These are phyloP conservation scores for Caenorhabditis remanei DNA, from an alignment of 1,140 invertebrate genomes.

Conservation along the genomic window DNA sequence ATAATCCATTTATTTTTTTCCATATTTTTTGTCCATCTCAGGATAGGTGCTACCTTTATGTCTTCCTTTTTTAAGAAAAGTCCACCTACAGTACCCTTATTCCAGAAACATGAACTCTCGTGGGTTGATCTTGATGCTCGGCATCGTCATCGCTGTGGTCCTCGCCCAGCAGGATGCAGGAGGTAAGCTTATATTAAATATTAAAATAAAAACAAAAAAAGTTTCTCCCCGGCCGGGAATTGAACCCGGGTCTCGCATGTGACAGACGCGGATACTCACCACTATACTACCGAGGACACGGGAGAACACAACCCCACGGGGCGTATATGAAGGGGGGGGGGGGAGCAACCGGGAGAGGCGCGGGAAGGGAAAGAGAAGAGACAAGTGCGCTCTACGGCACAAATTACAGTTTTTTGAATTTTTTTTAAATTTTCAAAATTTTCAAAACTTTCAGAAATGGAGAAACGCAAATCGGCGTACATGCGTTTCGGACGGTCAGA, in stretches of 20 bases:
- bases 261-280: slow-evolving; percentile 73
- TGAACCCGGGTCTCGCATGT: slow-evolving; percentile 73
- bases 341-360: slow-evolving; percentile 21
- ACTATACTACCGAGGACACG: slow-evolving; percentile 71
- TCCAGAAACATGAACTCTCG: slow-evolving; percentile 49
- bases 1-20: slow-evolving; percentile 3
- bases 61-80: background rate
- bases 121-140: slow-evolving; percentile 49
- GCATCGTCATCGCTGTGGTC: slow-evolving; percentile 35
- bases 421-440: background rate
- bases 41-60: background rate
- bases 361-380: background rate
- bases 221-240: slow-evolving; percentile 71
- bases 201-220: too few relatives aligned
- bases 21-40: background rate
- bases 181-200: too few relatives aligned
- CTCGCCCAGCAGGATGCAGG: background rate
- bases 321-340: background rate
- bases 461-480: slow-evolving; percentile 66
- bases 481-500: slow-evolving; percentile 68
- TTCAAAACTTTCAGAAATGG: slow-evolving; percentile 58
- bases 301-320: too few relatives aligned
- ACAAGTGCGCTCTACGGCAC: background rate
- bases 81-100: background rate
- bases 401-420: too few relatives aligned